Evolutionary conservation across 2,888 invertebrate genomes (phyloP).

Genomic region (Cactoblastis cactorum): DNA sequence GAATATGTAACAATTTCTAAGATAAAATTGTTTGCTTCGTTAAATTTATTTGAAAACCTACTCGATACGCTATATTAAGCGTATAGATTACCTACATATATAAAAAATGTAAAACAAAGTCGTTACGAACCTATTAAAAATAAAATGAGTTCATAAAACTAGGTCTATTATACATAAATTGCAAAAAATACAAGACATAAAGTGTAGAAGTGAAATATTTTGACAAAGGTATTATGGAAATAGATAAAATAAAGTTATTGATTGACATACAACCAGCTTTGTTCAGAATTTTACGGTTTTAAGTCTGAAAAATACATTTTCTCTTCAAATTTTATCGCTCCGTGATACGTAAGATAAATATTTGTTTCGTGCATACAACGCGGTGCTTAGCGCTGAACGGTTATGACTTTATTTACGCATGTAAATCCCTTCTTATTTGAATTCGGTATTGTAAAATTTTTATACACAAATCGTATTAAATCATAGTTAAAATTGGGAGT

Average conservation of each 20-base stretch:
- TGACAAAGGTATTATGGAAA: neutral
- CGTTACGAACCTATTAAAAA: neutral
- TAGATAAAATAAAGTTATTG: neutral
- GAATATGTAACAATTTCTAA: constrained; percentile 3
- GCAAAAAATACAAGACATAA: constrained; percentile 1
- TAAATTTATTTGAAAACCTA: constrained; percentile 5
- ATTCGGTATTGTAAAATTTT: neutral
- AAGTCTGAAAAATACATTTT: constrained; percentile 6
- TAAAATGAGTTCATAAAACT: neutral
- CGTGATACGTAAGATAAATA: constrained; percentile 8
- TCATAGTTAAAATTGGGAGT: too few relatives aligned
- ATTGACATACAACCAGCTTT: constrained; percentile 1
- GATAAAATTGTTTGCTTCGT: neutral
- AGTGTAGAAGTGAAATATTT: neutral
- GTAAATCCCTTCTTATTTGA: constrained; percentile 1
- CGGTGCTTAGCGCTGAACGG: constrained; percentile 3
- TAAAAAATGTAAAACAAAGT: neutral
- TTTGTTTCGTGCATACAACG: constrained; percentile 7
- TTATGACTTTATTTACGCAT: constrained; percentile 9
- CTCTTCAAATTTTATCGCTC: constrained; percentile 3
- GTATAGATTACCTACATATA: neutral
- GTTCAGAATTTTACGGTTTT: constrained; percentile 9
- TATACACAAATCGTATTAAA: neutral
- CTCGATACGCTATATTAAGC: constrained; percentile 10
- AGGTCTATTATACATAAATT: neutral